These are phyloP conservation scores for Numenius phaeopus DNA, from an alignment of 2,797 vertebrate species.

Conservation along the genomic window DNA sequence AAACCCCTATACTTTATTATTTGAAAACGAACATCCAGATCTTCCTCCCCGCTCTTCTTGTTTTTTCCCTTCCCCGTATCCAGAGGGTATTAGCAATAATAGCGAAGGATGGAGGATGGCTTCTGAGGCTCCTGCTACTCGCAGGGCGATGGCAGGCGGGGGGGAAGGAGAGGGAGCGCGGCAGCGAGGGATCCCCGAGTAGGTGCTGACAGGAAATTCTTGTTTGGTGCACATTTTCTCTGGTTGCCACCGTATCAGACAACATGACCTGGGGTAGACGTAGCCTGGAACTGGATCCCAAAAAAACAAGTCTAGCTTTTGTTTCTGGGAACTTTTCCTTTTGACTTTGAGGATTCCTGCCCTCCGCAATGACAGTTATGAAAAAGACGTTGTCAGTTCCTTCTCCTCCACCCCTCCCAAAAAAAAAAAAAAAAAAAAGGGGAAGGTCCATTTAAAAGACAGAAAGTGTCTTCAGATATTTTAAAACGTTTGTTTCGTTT, in stretches of 20 bases:
- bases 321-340: background rate
- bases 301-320: background rate
- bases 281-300: background rate
- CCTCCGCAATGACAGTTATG: background rate
- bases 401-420: accelerated
- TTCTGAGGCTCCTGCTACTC: background rate
- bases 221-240: background rate
- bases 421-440: background rate
- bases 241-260: background rate
- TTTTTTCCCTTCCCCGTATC: background rate
- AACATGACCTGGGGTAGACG: background rate
- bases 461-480: background rate
- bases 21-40: background rate
- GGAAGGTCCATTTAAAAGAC: background rate
- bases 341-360: background rate
- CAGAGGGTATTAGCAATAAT: background rate
- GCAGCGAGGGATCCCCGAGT: background rate
- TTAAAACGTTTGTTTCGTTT: conserved; percentile 6
- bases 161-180: background rate
- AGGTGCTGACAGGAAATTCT: background rate
- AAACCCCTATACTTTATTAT: accelerated
- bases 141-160: background rate
- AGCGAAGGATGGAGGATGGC: background rate
- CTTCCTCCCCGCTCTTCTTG: background rate
- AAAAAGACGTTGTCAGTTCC: background rate